These are phyloP conservation scores for Ctena decussata DNA, from an alignment of 2,888 invertebrate species.

Conservation along the genomic window DNA sequence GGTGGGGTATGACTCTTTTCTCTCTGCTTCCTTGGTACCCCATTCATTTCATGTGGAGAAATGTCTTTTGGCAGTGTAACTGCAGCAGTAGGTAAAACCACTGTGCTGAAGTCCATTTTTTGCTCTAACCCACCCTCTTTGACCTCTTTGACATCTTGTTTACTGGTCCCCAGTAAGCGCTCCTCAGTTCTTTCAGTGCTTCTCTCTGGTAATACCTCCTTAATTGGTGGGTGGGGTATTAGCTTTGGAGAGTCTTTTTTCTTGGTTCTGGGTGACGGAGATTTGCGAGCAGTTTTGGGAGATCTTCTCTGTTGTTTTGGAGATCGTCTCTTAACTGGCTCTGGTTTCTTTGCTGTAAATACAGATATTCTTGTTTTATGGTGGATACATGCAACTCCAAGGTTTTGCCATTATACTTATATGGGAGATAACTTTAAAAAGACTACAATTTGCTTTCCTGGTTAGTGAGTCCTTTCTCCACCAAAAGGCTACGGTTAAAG, in stretches of 20 bases:
- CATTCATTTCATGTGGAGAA: slow-evolving; percentile 69
- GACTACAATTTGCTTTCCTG: too few relatives aligned
- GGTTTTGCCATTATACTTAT: too few relatives aligned
- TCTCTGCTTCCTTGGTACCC: slow-evolving; percentile 54
- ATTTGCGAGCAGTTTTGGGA: not conserved
- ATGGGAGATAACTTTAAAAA: too few relatives aligned
- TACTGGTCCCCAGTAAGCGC: slow-evolving; percentile 28
- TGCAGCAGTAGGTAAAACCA: slow-evolving; percentile 65
- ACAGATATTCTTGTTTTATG: too few relatives aligned
- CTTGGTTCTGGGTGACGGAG: slow-evolving; percentile 25
- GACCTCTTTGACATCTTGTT: not conserved
- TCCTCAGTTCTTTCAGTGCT: slow-evolving; percentile 60
- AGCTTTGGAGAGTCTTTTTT: slow-evolving; percentile 43
- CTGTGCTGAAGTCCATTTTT: slow-evolving; percentile 46
- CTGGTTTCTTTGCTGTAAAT: not conserved
- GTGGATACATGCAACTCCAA: too few relatives aligned
- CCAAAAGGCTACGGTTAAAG: too few relatives aligned
- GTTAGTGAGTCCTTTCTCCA: too few relatives aligned
- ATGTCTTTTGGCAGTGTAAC: slow-evolving; percentile 71
- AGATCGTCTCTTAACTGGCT: not conserved
- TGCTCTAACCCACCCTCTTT: not conserved
- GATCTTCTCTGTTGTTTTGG: slow-evolving; percentile 2
- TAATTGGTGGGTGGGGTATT: slow-evolving; percentile 23
- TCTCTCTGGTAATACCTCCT: slow-evolving; percentile 42
- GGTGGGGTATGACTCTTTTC: slow-evolving; percentile 20